Percentiles rank a stretch among this genome's conserved stretches.
Evolutionary conservation across 2,113 vertebrate genomes (phyloP).

Genomic region (Jaculus jaculus): DNA sequence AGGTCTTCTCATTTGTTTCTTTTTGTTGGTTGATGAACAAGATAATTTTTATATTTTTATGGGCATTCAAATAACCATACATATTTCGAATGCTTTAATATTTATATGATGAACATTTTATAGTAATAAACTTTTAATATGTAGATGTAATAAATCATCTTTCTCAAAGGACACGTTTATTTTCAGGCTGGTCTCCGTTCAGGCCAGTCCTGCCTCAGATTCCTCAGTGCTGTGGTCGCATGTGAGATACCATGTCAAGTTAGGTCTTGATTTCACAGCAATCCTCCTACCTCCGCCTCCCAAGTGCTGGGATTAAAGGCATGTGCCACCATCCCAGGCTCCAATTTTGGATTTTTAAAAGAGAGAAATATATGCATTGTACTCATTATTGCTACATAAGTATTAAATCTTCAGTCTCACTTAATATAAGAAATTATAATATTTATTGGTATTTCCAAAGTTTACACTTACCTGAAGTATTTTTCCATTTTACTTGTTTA

Average conservation of each 20-base stretch:
- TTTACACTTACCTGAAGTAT: not conserved
- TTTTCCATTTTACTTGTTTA: not conserved
- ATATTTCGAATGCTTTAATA: not conserved
- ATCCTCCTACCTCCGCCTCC: too few relatives aligned
- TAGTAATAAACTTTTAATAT: not conserved
- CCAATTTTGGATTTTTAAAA: constrained; percentile 21
- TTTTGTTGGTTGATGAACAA: not conserved
- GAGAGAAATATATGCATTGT: not conserved
- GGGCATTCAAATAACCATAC: not conserved
- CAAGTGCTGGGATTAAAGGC: too few relatives aligned
- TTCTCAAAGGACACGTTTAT: not conserved
- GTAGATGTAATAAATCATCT: not conserved
- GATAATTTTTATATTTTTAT: not conserved
- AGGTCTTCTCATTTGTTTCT: not conserved
- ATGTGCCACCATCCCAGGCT: too few relatives aligned
- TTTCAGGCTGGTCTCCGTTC: too few relatives aligned
- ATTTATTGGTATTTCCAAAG: not conserved
- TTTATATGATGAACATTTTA: constrained; percentile 4
- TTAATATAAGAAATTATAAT: not conserved
- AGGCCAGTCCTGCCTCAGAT: too few relatives aligned
- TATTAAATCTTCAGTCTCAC: not conserved
- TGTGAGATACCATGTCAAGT: too few relatives aligned
- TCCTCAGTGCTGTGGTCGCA: too few relatives aligned
- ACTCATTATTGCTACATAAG: not conserved
- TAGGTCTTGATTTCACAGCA: too few relatives aligned